Percentiles rank a stretch among this genome's conserved stretches.
These are phyloP conservation scores for Tiliqua scincoides DNA, from an alignment of 2,113 vertebrate species.

Conservation along the genomic window DNA sequence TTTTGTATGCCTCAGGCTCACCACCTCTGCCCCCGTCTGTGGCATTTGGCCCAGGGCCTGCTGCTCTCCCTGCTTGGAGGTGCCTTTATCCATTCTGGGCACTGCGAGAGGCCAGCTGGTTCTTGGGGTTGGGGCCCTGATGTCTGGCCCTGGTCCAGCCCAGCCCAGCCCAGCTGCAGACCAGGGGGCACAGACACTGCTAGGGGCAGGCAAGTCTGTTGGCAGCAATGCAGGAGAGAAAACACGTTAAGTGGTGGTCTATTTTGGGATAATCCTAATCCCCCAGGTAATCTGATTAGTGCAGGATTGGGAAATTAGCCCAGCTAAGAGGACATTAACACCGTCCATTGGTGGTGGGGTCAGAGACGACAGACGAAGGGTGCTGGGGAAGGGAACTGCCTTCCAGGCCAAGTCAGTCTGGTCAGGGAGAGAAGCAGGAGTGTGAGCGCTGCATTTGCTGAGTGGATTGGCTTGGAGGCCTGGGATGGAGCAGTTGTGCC, in stretches of 20 bases:
- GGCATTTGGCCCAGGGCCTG: no score
- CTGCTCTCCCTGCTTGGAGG: no score
- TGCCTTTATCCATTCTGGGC: no score
- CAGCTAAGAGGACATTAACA: slow-evolving; percentile 22
- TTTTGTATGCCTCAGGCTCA: no score
- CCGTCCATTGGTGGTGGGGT: neutral
- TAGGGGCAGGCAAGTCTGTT: neutral
- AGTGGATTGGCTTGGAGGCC: slow-evolving; percentile 66
- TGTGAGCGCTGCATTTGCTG: slow-evolving; percentile 47
- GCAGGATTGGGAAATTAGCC: slow-evolving; percentile 40
- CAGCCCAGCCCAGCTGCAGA: neutral
- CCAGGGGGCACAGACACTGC: neutral
- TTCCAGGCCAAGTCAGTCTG: neutral
- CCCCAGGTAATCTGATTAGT: slow-evolving; percentile 42
- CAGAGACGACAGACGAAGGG: neutral
- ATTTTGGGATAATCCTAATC: slow-evolving; percentile 55
- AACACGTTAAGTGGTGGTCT: slow-evolving; percentile 27
- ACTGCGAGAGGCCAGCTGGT: no score
- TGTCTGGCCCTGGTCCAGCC: no score
- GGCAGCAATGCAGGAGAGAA: neutral
- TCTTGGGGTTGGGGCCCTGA: no score
- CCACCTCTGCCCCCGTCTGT: no score
- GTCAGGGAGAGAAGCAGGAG: neutral
- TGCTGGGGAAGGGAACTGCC: no score
- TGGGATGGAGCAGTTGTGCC: slow-evolving; percentile 35